Evolutionary conservation across 2,113 vertebrate genomes (phyloP).

Genomic region (Serilophus lunatus): DNA sequence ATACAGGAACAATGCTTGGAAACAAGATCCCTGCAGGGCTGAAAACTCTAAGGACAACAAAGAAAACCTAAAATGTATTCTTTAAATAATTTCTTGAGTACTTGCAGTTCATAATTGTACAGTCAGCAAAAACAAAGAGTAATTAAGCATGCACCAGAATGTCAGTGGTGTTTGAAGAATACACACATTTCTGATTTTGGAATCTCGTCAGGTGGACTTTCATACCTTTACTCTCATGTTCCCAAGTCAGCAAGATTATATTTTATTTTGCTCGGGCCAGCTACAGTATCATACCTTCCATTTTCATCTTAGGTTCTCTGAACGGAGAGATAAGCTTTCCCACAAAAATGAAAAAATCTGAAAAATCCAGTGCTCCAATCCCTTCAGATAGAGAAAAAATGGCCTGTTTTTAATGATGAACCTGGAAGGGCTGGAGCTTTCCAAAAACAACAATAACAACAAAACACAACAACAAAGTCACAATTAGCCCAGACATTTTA

Average conservation of each 20-base stretch:
- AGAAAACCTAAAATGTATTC: slow-evolving; percentile 6
- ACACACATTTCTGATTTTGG: not conserved
- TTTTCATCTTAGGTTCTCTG: not conserved
- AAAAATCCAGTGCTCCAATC: not conserved
- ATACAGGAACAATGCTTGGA: slow-evolving; percentile 51
- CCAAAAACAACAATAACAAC: not conserved
- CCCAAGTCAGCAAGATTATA: not conserved
- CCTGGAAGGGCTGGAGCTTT: not conserved
- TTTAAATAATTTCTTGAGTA: slow-evolving; percentile 6
- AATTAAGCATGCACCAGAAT: not conserved
- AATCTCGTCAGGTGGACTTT: not conserved
- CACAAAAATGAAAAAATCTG: not conserved
- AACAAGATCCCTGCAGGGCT: slow-evolving; percentile 24
- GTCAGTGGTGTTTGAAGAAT: not conserved
- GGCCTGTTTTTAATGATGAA: not conserved
- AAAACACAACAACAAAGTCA: not conserved
- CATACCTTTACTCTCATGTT: not conserved
- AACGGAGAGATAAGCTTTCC: not conserved
- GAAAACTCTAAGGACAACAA: slow-evolving; percentile 1
- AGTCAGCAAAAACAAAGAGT: slow-evolving; percentile 1
- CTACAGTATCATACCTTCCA: accelerated
- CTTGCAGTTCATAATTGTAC: not conserved
- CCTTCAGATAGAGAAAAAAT: not conserved
- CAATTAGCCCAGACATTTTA: not conserved
- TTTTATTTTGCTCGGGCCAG: not conserved